Conservation (phyloP, 2,113 vertebrate genomes). For the Gymnobelideus leadbeateri region DNA sequence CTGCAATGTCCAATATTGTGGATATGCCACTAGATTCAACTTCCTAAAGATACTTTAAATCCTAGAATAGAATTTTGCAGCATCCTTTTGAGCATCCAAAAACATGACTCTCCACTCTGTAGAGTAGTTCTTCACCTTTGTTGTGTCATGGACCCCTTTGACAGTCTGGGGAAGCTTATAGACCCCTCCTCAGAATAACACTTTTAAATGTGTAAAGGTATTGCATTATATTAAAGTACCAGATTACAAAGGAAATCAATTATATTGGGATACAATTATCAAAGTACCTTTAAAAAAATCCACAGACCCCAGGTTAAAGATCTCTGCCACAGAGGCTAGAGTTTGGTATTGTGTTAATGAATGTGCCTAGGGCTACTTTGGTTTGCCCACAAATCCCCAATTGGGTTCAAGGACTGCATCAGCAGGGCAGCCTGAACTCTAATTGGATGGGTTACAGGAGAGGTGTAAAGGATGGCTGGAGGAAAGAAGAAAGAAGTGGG, state of each 20-base stretch:
- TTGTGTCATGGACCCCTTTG: not conserved
- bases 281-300: not conserved
- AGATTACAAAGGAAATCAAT: not conserved
- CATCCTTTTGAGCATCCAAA: not conserved
- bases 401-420: not conserved
- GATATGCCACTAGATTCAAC: not conserved
- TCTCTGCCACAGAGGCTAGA: not conserved
- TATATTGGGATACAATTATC: not conserved
- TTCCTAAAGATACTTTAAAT: not conserved
- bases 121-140: not conserved
- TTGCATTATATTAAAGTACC: not conserved
- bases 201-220: not conserved
- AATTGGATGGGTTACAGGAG: not conserved
- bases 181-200: not conserved
- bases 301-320: not conserved
- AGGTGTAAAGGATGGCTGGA: not conserved
- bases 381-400: not conserved
- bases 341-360: not conserved
- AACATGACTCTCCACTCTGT: not conserved
- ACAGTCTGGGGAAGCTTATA: not conserved
- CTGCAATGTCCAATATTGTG: conserved; percentile 19
- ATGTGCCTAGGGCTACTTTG: not conserved
- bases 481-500: not conserved
- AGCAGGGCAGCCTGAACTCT: not conserved
- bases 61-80: not conserved